Conservation (phyloP, 2,888 invertebrate genomes). For the Mactromeris polynyma region DNA sequence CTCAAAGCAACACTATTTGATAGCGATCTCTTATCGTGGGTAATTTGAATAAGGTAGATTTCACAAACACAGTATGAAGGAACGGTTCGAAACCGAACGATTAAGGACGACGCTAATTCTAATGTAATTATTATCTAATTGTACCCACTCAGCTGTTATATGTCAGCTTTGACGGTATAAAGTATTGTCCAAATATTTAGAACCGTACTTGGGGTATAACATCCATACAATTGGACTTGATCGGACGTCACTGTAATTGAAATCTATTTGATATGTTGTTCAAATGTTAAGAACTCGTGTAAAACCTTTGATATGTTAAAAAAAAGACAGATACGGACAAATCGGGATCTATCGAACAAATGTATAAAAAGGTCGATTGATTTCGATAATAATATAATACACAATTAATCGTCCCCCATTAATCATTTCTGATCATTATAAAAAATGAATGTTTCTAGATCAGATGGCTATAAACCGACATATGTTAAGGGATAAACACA, state of each 20-base stretch:
- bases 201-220: not conserved
- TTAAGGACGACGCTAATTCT: conserved; percentile 42
- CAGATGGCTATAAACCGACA: not conserved
- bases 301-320: not conserved
- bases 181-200: not conserved
- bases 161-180: not conserved
- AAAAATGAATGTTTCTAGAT: not conserved
- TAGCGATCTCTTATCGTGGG: conserved; percentile 65
- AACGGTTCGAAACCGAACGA: conserved; percentile 50
- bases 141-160: not conserved
- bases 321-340: not conserved
- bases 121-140: conserved; percentile 50
- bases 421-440: not conserved
- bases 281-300: conserved; percentile 16
- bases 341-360: not conserved
- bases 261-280: conserved; percentile 22
- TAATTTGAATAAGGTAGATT: conserved; percentile 71
- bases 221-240: not conserved
- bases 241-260: conserved; percentile 33
- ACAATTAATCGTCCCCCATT: not conserved
- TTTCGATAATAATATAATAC: not conserved
- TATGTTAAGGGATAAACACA: not conserved
- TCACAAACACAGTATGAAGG: conserved; percentile 70
- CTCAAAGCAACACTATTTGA: conserved; percentile 53
- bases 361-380: not conserved